Base-by-base conservation (phyloP, 2,113 vertebrate genomes). In the Australoheros scitulus region DNA sequence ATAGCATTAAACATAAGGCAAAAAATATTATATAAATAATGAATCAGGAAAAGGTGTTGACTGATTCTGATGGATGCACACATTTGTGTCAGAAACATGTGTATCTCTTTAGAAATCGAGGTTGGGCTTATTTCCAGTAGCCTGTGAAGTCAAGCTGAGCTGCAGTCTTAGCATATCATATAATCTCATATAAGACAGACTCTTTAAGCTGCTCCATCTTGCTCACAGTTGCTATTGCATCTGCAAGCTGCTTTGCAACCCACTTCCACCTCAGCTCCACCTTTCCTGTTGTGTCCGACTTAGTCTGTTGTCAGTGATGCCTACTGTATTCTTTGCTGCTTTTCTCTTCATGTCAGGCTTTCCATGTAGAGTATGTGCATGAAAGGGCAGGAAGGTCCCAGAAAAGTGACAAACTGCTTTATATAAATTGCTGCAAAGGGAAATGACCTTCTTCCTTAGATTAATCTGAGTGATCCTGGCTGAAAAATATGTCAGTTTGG, bases 31-130 rank as follows among this genome's bases (percentile, higher is more conserved):
- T 68, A 13, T 43, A 22, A 47, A 68, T 68, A 14, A 47, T 68
- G 7, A 68, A 47, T 26, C 8, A 47, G 13, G 14, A 11, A 26
- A 47, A 56, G 20, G 9, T 26, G 63, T 47, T 26, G 38, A 41
- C 22, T 15, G n/a, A 0, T 68, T 68, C 0, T 38, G n/a, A 22
- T 63, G 7, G 50, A 26, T 26, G 38, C n/a, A 17, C 15, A 24
- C 0, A 0, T 0, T 43, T 10, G 41, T 10, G 2, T 68, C 38
- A 68, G 43, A 68, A 26, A 1, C 22, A 47, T 0, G 0, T 68
- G 11, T 47, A 26, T 47, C 29, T 29, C 0, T 29, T 29, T 52
- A 29, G 41, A 50, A 70, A 70, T 50, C 15, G 24, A 50, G 1
- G 14, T 18, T 18, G 47, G 64, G 41, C 38, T 50, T 55, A n/a